phyloP scores from a whole-genome alignment of 1,140 invertebrate genomes.

The Drosophila repleta region DNA sequence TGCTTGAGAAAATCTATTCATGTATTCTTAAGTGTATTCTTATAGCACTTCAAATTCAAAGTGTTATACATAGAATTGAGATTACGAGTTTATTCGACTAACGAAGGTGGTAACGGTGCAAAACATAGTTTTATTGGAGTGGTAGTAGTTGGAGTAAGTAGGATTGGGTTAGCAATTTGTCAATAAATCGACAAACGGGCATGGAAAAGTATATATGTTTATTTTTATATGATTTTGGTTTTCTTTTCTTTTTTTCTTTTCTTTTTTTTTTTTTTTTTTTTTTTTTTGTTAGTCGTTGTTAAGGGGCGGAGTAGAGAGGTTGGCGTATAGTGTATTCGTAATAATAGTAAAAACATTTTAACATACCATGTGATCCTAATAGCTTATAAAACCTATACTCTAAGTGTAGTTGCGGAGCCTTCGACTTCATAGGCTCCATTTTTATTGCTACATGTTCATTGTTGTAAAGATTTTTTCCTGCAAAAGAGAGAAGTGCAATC shows the following conservation, averaged over 20 bases:
- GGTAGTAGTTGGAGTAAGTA: slow-evolving; percentile 51
- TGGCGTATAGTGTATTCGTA: slow-evolving; percentile 7
- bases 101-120: slow-evolving; percentile 82
- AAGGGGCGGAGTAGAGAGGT: slow-evolving; percentile 5
- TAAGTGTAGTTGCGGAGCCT: slow-evolving; percentile 99
- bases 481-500: slow-evolving; percentile 84
- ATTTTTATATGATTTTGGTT: slow-evolving; percentile 1
- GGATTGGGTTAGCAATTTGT: slow-evolving; percentile 36
- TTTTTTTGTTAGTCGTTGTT: slow-evolving; percentile 22
- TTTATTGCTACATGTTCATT: slow-evolving; percentile 99
- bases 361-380: slow-evolving; percentile 96
- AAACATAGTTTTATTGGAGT: slow-evolving; percentile 59
- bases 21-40: slow-evolving; percentile 64
- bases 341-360: slow-evolving; percentile 38
- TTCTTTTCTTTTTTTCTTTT: slow-evolving; percentile 3
- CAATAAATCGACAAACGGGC: slow-evolving; percentile 17
- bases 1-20: slow-evolving; percentile 84
- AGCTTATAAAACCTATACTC: slow-evolving; percentile 99
- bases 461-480: slow-evolving; percentile 99
- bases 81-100: slow-evolving; percentile 45
- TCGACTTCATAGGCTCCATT: slow-evolving; percentile 99
- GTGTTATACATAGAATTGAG: slow-evolving; percentile 37
- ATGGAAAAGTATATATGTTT: slow-evolving; percentile 17
- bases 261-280: neutral
- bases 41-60: slow-evolving; percentile 42